These are phyloP conservation scores for Fopius arisanus DNA, from an alignment of 1,140 invertebrate genomes.

Conservation along the genomic window DNA sequence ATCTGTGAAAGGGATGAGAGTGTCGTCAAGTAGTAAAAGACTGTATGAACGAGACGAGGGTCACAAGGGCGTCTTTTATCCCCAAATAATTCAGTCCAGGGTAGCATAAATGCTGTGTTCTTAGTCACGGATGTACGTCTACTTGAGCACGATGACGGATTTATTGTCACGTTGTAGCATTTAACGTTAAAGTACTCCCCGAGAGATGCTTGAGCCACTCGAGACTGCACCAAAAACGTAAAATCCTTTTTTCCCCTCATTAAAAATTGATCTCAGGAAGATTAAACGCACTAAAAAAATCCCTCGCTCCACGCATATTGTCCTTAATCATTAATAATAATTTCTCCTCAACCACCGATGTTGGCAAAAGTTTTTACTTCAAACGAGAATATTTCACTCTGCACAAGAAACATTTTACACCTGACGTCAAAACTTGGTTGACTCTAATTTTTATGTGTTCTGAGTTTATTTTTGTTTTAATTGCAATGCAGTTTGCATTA, in stretches of 20 bases:
- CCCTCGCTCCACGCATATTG: too few relatives aligned
- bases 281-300: too few relatives aligned
- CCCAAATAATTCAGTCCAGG: conserved; percentile 19
- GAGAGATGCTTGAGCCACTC: background rate
- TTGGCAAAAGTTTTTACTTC: too few relatives aligned
- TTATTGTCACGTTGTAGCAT: conserved; percentile 26
- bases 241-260: background rate
- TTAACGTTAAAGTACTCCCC: background rate
- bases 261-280: too few relatives aligned
- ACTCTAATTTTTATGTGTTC: too few relatives aligned
- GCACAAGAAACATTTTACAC: too few relatives aligned
- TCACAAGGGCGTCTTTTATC: background rate
- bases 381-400: too few relatives aligned
- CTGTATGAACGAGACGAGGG: background rate
- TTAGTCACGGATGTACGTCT: conserved; percentile 26
- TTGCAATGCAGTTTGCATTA: too few relatives aligned
- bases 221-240: background rate
- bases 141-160: conserved; percentile 19
- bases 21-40: background rate
- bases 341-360: too few relatives aligned
- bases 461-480: too few relatives aligned
- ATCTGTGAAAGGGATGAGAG: conserved; percentile 3
- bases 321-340: too few relatives aligned
- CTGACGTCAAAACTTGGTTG: too few relatives aligned
- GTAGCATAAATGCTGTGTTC: conserved; percentile 21